Base-by-base conservation (phyloP, 1,140 invertebrate genomes). In the Brachionus rubens region DNA sequence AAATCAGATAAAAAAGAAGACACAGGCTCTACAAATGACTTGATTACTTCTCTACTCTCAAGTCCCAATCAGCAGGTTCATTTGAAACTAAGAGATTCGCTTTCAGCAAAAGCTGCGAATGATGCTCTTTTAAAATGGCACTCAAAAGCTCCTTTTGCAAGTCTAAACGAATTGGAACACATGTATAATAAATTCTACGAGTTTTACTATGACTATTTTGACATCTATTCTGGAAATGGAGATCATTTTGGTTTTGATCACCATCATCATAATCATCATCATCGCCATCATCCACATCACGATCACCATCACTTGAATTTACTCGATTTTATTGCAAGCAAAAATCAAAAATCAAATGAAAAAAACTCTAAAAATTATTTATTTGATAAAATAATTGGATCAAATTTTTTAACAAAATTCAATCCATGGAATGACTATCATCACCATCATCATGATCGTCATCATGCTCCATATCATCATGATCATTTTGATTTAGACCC, bases 161-260 rank as follows among this genome's bases (percentile, higher is more conserved):
- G 26, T 36, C 21, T 72, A 0, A 33, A 72, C 30, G 21, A 72
- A 19, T 36, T 72, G 4, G 68, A 72, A 72, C 14, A 54, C 30
- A 72, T 72, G 68, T 72, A 72, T 28, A 48, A 72, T 28, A 72
- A 72, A 54, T 72, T 72, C 9, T 72, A 50, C 24, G 68, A 48
- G 12, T 72, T 72, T 41, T 72, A 72, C 12, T 72, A 72, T 54
- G 68, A 72, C 14, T 54, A 50, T 40, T 50, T 72, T 50, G 46
- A 72, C 16, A 36, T 26, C 3, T n/a, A 72, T 9, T 72, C 30
- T 50, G 16, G 4, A 0, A 40, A 70, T 70, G 41, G 12, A 9
- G 48, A 43, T 30, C 40, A 68, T 28, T 68, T 26, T 68, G 16
- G 24, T 19, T n/a, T 40, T 7, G 2, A 5, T 41, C 40, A 21